phyloP scores from a whole-genome alignment of 2,113 vertebrate genomes.

The Lichenostomus cassidix region DNA sequence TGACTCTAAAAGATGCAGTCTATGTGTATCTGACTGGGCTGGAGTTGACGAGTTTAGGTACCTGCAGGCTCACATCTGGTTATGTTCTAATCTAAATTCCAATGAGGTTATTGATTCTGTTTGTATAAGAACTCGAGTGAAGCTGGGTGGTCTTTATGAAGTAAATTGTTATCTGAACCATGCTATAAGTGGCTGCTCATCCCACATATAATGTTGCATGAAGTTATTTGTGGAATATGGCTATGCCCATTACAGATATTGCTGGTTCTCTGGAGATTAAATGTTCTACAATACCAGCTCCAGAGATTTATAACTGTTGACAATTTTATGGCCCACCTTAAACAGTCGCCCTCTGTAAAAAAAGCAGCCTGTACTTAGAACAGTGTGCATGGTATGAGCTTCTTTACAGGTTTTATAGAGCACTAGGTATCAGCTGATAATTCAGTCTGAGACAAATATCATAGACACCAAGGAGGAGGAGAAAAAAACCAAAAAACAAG shows the following conservation, averaged over 20 bases:
- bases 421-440: background rate
- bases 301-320: constrained; percentile 25
- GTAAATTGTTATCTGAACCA: background rate
- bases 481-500: background rate
- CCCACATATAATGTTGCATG: background rate
- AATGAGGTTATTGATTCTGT: background rate
- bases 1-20: background rate
- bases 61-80: background rate
- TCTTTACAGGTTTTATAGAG: background rate
- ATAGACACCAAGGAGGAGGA: background rate
- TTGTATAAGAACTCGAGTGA: background rate
- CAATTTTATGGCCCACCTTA: background rate
- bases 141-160: background rate
- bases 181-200: background rate
- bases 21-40: background rate
- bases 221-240: background rate
- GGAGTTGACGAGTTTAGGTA: background rate
- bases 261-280: background rate
- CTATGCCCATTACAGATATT: background rate
- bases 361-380: background rate
- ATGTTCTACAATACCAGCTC: background rate
- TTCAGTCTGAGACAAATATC: background rate
- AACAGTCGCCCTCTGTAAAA: background rate
- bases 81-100: constrained; percentile 47
- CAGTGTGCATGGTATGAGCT: background rate